Conservation (phyloP, 2,797 vertebrate genomes). For the Selene dorsalis region DNA sequence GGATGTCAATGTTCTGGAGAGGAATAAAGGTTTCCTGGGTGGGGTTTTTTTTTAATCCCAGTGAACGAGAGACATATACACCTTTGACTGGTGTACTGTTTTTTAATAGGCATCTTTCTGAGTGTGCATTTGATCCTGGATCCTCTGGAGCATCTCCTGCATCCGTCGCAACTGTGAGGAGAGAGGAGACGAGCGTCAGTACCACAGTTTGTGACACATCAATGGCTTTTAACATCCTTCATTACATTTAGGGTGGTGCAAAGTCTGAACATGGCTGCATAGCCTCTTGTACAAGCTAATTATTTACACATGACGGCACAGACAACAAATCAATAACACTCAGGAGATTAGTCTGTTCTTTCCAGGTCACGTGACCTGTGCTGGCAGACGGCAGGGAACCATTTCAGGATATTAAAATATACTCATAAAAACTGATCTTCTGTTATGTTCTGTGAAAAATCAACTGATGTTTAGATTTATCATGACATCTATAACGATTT, state of each 20-base stretch:
- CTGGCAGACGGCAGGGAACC: neutral
- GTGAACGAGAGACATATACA: constrained; percentile 25
- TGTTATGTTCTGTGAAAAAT: neutral
- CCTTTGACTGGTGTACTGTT: constrained; percentile 30
- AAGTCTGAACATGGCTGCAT: neutral
- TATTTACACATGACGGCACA: constrained; percentile 48
- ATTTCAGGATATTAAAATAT: neutral
- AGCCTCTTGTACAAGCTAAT: constrained; percentile 8
- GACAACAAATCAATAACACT: constrained; percentile 56
- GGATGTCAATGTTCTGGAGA: constrained; percentile 54
- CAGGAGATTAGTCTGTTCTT: neutral
- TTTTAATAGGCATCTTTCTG: constrained; percentile 84
- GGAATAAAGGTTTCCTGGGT: constrained; percentile 44
- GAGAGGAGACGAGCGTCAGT: constrained; percentile 27
- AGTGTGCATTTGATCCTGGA: constrained; percentile 87
- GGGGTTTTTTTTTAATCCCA: constrained; percentile 28
- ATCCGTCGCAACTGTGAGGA: constrained; percentile 83
- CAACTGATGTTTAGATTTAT: neutral
- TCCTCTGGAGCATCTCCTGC: constrained; percentile 88
- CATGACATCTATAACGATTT: neutral
- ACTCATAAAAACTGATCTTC: neutral
- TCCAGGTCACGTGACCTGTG: constrained; percentile 53
- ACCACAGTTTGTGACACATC: neutral
- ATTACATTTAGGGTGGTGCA: neutral
- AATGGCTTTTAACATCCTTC: neutral